These are phyloP conservation scores for Encarsia formosa DNA, from an alignment of 2,888 invertebrate species.

Conservation along the genomic window DNA sequence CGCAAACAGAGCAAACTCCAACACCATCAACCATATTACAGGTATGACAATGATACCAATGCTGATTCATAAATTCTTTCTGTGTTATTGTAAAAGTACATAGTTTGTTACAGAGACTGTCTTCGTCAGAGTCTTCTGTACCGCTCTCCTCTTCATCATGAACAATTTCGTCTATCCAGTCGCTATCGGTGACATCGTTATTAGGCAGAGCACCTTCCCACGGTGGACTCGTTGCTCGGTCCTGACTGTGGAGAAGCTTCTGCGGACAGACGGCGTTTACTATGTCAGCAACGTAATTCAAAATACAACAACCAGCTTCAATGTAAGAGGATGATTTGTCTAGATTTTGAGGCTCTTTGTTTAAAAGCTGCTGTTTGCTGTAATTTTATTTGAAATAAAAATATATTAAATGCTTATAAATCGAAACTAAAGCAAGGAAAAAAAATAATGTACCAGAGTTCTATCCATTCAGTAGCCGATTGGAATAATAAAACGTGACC, in stretches of 20 bases:
- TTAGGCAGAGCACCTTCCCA: conserved; percentile 67
- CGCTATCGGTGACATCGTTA: conserved; percentile 60
- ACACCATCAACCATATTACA: conserved; percentile 98
- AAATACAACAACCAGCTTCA: conserved; percentile 77
- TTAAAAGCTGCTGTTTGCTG: conserved; percentile 58
- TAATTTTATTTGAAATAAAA: conserved; percentile 21
- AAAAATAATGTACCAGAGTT: conserved; percentile 57
- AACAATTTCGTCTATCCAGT: conserved; percentile 80
- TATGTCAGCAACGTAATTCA: conserved; percentile 81
- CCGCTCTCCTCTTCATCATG: conserved; percentile 90
- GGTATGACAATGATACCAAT: conserved; percentile 99
- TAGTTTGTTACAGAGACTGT: conserved; percentile 82
- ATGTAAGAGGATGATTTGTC: conserved; percentile 56
- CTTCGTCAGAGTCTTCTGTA: conserved; percentile 89
- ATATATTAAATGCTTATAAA: no score
- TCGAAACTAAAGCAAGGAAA: no score
- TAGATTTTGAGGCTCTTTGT: conserved; percentile 52
- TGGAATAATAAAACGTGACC: conserved; percentile 80
- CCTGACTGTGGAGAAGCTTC: conserved; percentile 30
- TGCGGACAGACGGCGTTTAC: conserved; percentile 57
- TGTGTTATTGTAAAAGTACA: conserved; percentile 97
- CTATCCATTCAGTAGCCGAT: conserved; percentile 77
- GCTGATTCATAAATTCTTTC: conserved; percentile 96
- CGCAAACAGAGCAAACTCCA: conserved; percentile 97
- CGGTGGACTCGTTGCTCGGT: conserved; percentile 63